Conservation (phyloP, 2,888 invertebrate genomes). For the Bimastos eiseni region DNA sequence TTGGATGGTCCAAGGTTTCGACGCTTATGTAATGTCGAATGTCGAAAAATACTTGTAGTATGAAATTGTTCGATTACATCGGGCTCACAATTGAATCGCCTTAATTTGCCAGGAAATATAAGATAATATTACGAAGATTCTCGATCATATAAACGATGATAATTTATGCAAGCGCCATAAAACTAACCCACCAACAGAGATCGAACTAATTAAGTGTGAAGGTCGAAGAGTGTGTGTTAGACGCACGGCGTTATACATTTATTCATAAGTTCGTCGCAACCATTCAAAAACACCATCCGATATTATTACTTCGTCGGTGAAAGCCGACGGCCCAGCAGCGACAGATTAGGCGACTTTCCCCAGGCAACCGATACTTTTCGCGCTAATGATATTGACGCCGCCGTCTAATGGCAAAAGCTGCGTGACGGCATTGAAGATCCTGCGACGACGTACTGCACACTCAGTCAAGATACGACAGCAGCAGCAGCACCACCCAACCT, state of each 20-base stretch:
- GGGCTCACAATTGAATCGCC: neutral
- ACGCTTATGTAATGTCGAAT: too few species aligned
- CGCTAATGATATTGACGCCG: slow-evolving; percentile 15
- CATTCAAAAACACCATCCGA: neutral
- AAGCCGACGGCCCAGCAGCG: neutral
- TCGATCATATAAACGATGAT: neutral
- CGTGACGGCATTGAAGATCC: slow-evolving; percentile 14
- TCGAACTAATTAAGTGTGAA: neutral
- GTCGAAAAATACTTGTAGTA: too few species aligned
- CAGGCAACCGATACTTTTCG: neutral
- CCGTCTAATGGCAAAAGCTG: neutral
- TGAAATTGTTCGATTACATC: too few species aligned
- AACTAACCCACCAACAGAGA: neutral
- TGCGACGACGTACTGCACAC: too few species aligned
- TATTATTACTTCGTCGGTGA: neutral
- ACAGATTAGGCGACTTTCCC: neutral
- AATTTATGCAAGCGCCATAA: neutral
- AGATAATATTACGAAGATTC: too few species aligned
- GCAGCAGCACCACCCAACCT: too few species aligned
- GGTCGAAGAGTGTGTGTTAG: neutral
- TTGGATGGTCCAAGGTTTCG: too few species aligned
- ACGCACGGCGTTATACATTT: neutral
- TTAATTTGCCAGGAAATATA: neutral
- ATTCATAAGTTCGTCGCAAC: neutral
- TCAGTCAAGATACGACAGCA: neutral